These are phyloP conservation scores for Eurytoma adleriae DNA, from an alignment of 2,888 invertebrate species.

Conservation along the genomic window DNA sequence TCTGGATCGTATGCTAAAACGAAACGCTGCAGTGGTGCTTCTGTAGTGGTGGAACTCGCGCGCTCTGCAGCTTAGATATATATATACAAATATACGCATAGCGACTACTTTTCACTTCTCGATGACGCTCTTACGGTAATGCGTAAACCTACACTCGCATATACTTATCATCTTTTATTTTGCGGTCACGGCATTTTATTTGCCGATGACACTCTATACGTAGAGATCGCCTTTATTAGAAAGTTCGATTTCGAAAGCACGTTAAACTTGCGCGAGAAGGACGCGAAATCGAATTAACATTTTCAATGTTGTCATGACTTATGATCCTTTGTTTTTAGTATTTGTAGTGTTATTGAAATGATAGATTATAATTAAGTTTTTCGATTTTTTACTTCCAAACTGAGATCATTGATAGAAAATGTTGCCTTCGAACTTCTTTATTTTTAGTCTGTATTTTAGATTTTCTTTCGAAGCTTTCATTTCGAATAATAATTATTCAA, in stretches of 20 bases:
- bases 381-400: too few species aligned
- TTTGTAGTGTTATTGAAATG: too few species aligned
- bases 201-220: constrained; percentile 10
- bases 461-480: too few species aligned
- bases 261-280: background rate
- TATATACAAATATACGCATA: background rate
- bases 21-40: constrained; percentile 1
- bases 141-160: constrained; percentile 34
- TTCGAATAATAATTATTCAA: too few species aligned
- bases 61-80: background rate
- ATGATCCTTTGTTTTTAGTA: too few species aligned
- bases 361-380: too few species aligned
- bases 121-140: constrained; percentile 25
- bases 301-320: too few species aligned
- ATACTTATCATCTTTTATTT: constrained; percentile 12
- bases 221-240: constrained; percentile 3
- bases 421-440: too few species aligned
- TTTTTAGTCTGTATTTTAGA: too few species aligned
- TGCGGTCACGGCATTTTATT: constrained; percentile 34
- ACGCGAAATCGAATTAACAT: too few species aligned
- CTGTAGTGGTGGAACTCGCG: constrained; percentile 20
- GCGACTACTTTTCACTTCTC: constrained; percentile 36
- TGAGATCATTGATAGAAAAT: too few species aligned
- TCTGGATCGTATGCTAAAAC: background rate
- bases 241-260: constrained; percentile 12